phyloP scores from a whole-genome alignment of 1,140 invertebrate species.

The Wasmannia auropunctata region DNA sequence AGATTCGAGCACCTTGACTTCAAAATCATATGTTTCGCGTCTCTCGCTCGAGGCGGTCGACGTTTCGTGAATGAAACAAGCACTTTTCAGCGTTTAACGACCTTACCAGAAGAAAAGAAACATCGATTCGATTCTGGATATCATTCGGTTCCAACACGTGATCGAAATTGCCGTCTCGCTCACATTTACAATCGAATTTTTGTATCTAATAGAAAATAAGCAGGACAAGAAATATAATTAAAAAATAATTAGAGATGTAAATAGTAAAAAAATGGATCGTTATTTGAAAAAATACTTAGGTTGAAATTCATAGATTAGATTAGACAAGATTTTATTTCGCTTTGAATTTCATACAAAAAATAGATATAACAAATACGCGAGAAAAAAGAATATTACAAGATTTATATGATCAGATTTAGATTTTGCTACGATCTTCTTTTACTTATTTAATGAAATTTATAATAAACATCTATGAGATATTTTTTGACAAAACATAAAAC shows the following conservation, averaged over 20 bases:
- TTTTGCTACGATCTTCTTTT: not conserved
- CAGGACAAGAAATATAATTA: not conserved
- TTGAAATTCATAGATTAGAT: not conserved
- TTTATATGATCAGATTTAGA: not conserved
- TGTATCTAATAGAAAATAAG: not conserved
- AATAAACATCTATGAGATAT: not conserved
- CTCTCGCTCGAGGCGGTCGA: slow-evolving; percentile 26
- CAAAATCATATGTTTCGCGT: slow-evolving; percentile 60
- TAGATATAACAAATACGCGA: not conserved
- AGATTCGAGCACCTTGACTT: slow-evolving; percentile 16
- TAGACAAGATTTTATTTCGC: not conserved
- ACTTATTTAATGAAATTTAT: not conserved
- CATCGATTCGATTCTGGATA: not conserved
- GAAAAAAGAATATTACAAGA: not conserved
- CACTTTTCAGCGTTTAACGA: slow-evolving; percentile 65
- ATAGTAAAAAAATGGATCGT: not conserved
- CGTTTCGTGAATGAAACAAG: slow-evolving; percentile 67
- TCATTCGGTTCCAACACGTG: slow-evolving; percentile 41
- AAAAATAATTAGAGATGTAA: slow-evolving; percentile 23
- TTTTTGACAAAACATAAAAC: not conserved
- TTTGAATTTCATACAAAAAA: not conserved
- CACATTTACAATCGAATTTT: slow-evolving; percentile 1
- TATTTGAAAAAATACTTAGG: not conserved
- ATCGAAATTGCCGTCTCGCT: slow-evolving; percentile 19
- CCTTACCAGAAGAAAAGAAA: slow-evolving; percentile 9